Base-by-base conservation (phyloP, 2,888 invertebrate genomes). In the Cremastinae sp. region DNA sequence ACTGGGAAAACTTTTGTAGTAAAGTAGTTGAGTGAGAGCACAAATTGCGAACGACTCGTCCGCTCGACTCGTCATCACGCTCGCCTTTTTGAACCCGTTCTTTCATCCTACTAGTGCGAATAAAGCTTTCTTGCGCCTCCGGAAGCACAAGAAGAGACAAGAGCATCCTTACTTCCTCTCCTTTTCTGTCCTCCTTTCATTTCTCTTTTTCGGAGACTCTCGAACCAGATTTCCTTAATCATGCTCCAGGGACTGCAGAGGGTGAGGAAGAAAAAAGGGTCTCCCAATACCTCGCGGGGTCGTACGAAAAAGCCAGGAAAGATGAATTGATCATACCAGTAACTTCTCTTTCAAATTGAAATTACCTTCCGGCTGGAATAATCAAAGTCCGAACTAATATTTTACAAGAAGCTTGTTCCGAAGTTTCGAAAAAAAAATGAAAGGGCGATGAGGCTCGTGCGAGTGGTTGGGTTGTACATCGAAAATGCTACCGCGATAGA, bases 11-110 rank as follows among this genome's bases (percentile, higher is more conserved):
- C 80, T 84, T 83, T 79, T 70, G 73, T 66, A 75, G 75, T 77
- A 80, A 83, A 83, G 80, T 82, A 82, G 82, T 84, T 86, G 45
- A 45, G 81, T 74, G 80, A 77, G 82, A 83, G 82, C 83, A 78
- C 83, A 81, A 85, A 86, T 84, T 86, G 80, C 81, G 73, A 61
- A 75, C 74, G 18, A 53, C 37, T 53, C 51, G 22, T 47, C 58
- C 39, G 20, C 41, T n/a, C n/a, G n/a, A n/a, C 47, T 8, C 47
- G 43, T 3, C 28, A 12, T 14, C n/a, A n/a, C 18, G 14, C 7
- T n/a, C 51, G n/a, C 43, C 43, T 4, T 10, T n/a, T n/a, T 43
- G n/a, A 12, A 14, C 43, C 28, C 45, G 61, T 61, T 61, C 61
- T 41, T 41, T 61, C 56, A 72, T 68, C 16, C 66, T 45, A 39